Conservation (phyloP, 2,797 vertebrate genomes). For the Myripristis jacobus region DNA sequence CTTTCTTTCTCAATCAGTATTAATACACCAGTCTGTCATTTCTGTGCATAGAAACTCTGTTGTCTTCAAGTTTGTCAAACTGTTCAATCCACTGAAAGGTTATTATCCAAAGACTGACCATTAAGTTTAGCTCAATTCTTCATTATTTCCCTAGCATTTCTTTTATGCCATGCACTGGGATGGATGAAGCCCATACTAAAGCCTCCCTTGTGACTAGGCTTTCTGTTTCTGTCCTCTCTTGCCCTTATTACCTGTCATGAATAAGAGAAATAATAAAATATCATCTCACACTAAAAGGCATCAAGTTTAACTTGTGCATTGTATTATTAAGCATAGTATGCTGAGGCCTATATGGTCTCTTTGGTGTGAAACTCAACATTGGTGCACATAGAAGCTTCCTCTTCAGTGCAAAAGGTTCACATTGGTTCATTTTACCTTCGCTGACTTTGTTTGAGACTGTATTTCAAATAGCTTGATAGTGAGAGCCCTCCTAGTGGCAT, state of each 20-base stretch:
- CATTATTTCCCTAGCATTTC: constrained; percentile 49
- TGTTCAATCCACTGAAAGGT: constrained; percentile 44
- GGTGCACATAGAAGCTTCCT: constrained; percentile 14
- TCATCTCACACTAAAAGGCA: constrained; percentile 25
- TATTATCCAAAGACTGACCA: constrained; percentile 57
- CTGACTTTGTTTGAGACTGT: constrained; percentile 53
- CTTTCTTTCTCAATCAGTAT: neutral
- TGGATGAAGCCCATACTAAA: constrained; percentile 43
- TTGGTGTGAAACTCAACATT: neutral
- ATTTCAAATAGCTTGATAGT: constrained; percentile 31
- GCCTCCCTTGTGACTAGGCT: constrained; percentile 34
- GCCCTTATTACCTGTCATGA: constrained; percentile 38
- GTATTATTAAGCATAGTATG: neutral
- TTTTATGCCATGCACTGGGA: constrained; percentile 23
- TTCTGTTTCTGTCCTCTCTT: constrained; percentile 23
- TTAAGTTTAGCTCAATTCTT: constrained; percentile 57
- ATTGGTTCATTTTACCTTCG: too few relatives aligned
- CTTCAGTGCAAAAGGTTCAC: constrained; percentile 24
- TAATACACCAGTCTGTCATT: neutral
- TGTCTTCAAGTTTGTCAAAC: constrained; percentile 36
- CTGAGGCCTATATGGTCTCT: neutral
- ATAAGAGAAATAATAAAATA: constrained; percentile 48
- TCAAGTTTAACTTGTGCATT: constrained; percentile 7
- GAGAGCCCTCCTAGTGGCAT: constrained; percentile 16
- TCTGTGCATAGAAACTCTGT: constrained; percentile 9